Percentiles rank a stretch among this genome's conserved stretches.
These are phyloP conservation scores for Brachypodius melanocephalos DNA, from an alignment of 2,113 vertebrate genomes.

Conservation along the genomic window DNA sequence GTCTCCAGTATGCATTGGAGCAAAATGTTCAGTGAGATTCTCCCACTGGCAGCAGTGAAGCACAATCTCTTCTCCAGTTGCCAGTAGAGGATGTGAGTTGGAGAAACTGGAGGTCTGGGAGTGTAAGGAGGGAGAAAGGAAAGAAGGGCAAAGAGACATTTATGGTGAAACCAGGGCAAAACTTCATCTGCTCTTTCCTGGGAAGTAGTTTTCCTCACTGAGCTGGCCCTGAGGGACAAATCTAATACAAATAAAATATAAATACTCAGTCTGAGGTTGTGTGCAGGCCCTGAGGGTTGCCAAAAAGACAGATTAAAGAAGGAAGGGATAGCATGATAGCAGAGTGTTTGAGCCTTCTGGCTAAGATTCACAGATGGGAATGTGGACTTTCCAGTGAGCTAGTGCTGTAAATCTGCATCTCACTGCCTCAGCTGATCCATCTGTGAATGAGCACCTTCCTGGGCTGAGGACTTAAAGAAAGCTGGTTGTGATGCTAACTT, in stretches of 20 bases:
- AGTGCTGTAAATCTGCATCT: not conserved
- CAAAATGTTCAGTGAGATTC: fast-evolving
- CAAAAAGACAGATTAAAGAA: not conserved
- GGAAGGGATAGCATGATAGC: not conserved
- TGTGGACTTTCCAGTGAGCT: not conserved
- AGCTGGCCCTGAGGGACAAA: not conserved
- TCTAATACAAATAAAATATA: not conserved
- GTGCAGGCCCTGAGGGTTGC: not conserved
- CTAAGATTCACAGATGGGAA: not conserved
- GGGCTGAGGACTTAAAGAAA: not conserved
- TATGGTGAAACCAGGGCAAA: not conserved
- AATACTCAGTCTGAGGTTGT: not conserved
- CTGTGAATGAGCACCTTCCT: not conserved
- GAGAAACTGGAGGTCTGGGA: not conserved
- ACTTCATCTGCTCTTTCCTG: not conserved
- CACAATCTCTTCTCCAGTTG: not conserved
- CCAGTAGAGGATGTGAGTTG: not conserved
- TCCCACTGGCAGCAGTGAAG: not conserved
- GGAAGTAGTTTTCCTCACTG: not conserved
- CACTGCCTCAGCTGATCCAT: not conserved
- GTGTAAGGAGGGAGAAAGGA: not conserved
- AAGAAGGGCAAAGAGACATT: not conserved
- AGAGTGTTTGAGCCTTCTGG: not conserved
- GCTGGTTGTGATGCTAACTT: not conserved
- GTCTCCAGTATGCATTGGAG: fast-evolving